These are phyloP conservation scores for Hermaeophaga mercurialis DNA, from an alignment of 2,888 invertebrate genomes.

Conservation along the genomic window DNA sequence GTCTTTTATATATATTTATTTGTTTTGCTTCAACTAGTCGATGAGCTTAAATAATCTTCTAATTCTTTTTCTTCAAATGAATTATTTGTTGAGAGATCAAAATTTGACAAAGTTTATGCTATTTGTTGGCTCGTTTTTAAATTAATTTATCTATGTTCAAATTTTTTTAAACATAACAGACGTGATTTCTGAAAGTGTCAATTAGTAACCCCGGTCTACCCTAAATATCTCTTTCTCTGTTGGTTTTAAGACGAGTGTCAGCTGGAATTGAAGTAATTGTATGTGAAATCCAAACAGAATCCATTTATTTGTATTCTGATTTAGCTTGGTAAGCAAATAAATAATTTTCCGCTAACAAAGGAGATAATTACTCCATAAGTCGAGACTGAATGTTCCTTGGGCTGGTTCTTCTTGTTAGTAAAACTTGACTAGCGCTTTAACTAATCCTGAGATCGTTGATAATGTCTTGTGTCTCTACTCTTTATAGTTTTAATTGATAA, in stretches of 20 bases:
- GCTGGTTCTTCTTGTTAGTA: not conserved
- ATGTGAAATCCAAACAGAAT: slow-evolving; percentile 39
- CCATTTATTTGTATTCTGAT: slow-evolving; percentile 34
- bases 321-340: slow-evolving; percentile 32
- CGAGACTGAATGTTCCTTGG: slow-evolving; percentile 29
- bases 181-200: too few relatives aligned
- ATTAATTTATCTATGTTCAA: too few relatives aligned
- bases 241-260: slow-evolving; percentile 11
- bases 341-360: slow-evolving; percentile 36
- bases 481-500: not conserved
- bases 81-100: too few relatives aligned
- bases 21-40: too few relatives aligned
- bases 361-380: slow-evolving; percentile 36
- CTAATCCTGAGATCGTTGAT: slow-evolving; percentile 1
- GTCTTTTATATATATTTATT: too few relatives aligned
- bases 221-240: not conserved
- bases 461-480: not conserved
- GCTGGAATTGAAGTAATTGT: slow-evolving; percentile 32
- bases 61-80: too few relatives aligned
- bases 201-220: not conserved
- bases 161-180: too few relatives aligned
- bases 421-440: not conserved
- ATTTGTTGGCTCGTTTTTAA: too few relatives aligned
- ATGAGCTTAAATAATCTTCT: too few relatives aligned
- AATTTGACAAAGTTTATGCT: too few relatives aligned